A percentile compares a stretch with the other conserved stretches of the same genome.
These are phyloP conservation scores for Noctua comes DNA, from an alignment of 2,888 invertebrate species.

Conservation along the genomic window DNA sequence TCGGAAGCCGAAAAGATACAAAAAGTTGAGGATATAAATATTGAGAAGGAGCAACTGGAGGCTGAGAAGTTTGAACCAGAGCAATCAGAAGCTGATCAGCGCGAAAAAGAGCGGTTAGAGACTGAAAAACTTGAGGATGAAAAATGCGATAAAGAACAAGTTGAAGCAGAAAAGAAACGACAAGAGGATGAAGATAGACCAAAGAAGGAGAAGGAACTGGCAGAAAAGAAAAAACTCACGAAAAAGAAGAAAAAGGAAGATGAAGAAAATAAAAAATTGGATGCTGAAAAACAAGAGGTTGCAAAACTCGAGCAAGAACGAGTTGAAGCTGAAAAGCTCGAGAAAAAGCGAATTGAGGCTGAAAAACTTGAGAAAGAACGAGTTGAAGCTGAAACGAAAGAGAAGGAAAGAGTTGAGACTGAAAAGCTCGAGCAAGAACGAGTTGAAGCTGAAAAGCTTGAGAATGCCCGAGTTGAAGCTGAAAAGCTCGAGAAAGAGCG, in stretches of 20 bases:
- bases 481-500: neutral
- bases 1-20: slow-evolving; percentile 51
- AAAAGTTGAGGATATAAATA: slow-evolving; percentile 52
- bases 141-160: slow-evolving; percentile 31
- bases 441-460: neutral
- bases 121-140: neutral
- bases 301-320: neutral
- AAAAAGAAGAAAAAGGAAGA: neutral
- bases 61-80: slow-evolving; percentile 36
- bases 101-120: neutral
- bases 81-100: slow-evolving; percentile 50
- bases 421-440: neutral
- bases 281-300: neutral
- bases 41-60: slow-evolving; percentile 16
- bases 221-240: neutral
- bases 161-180: slow-evolving; percentile 25
- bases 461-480: neutral
- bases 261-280: neutral
- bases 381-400: neutral
- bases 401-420: neutral
- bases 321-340: neutral
- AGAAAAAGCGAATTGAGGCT: neutral
- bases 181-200: slow-evolving; percentile 11
- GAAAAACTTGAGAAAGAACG: neutral
- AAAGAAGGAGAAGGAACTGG: neutral